Conservation (phyloP, 35 echinoderm and acorn worm species). For the Diadema setosum region DNA sequence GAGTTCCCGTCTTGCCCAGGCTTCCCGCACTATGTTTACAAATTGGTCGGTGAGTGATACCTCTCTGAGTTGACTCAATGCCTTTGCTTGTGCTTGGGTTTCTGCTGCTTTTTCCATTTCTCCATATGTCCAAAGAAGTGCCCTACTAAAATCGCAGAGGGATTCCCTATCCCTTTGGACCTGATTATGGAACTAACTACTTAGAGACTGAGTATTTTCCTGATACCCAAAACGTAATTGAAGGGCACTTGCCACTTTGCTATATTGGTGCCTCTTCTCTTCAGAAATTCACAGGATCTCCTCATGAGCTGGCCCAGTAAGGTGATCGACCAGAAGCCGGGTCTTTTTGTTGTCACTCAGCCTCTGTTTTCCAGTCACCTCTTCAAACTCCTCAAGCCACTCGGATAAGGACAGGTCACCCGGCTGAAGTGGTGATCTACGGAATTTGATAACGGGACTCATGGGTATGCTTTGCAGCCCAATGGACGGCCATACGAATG, state of each 20-base stretch:
- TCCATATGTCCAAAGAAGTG: conserved; percentile 11
- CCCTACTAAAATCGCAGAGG: conserved; percentile 46
- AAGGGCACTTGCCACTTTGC: background rate
- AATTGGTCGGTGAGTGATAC: conserved; percentile 12
- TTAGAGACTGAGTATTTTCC: conserved; percentile 18
- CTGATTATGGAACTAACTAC: conserved; percentile 38
- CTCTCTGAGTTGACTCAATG: background rate
- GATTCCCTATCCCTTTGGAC: background rate
- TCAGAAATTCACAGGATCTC: conserved; percentile 8
- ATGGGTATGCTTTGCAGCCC: background rate
- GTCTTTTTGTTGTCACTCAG: background rate
- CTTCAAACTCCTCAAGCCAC: conserved; percentile 3
- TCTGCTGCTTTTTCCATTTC: conserved; percentile 11
- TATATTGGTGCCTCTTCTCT: background rate
- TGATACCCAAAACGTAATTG: background rate
- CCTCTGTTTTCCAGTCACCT: background rate
- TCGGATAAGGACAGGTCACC: conserved; percentile 23
- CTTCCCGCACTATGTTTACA: background rate
- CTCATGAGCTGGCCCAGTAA: conserved; percentile 30
- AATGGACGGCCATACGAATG: background rate
- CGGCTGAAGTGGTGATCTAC: background rate
- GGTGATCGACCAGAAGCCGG: background rate
- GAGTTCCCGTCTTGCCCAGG: conserved; percentile 22
- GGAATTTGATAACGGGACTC: background rate
- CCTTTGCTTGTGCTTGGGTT: background rate